Evolutionary conservation across 2,797 vertebrate species (phyloP), one percentile per base, ranked within the genome.

Genomic region (Gymnothorax javanicus): DNA sequence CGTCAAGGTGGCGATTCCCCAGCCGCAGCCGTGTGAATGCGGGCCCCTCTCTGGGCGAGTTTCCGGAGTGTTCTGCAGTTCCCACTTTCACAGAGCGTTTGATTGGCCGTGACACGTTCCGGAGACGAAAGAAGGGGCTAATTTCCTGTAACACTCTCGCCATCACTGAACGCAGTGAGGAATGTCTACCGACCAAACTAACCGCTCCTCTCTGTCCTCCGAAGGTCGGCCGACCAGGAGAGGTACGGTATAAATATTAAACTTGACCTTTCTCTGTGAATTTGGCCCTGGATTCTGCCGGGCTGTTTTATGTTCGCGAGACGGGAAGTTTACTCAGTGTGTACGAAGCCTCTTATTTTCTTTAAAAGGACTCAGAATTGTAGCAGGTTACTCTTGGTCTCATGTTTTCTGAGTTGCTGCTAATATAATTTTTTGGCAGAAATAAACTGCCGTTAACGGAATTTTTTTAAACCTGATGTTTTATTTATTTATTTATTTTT

Each of bases 51-150:
- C 95, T 94, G 95, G 95, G 97, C 97, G 96, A 96, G 97, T 96
- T 96, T 96, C 96, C 96, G 94, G 96, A 91, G 91, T 93, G 93
- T 96, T 95, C 92, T 93, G 92, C 94, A 95, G 94, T 91, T 94
- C 95, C 95, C 95, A 94, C 90, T 91, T 94, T 91, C 93, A 91
- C 93, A 93, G 93, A 94, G 93, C 92, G 95, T 96, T 95, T 97
- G 97, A 98, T 98, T 97, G 95, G 95, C 94, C 93, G 94, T 97
- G 97, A 97, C 97, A 96, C 91, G 93, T 95, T 95, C 94, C 94
- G 95, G 95, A 98, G 98, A 99, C 98, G 97, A 98, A 98, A 98
- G 98, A 97, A 96, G 95, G 91, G 92, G 96, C 95, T 98, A 98
- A 99, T 99, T 97, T 96, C 96, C 93, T 96, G 96, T 97, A 98